Evolutionary conservation across 2,888 invertebrate genomes (phyloP).

Genomic region (Hirtodrosophila confusa): DNA sequence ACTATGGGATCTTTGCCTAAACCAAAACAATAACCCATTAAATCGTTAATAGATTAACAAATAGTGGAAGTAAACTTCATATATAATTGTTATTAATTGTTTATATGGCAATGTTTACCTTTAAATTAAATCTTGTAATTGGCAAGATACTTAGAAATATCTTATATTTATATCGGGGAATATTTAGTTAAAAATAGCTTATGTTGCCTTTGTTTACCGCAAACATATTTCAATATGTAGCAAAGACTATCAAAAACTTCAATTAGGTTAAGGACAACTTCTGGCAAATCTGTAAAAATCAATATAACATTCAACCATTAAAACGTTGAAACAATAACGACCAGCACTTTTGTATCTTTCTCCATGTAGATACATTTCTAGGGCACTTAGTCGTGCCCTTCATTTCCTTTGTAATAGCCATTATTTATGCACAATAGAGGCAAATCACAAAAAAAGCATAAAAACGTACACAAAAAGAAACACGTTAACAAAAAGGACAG

Average conservation of each 20-base stretch:
- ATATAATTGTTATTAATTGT: constrained; percentile 36
- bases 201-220: no score
- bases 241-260: no score
- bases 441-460: constrained; percentile 25
- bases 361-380: background rate
- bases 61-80: constrained; percentile 20
- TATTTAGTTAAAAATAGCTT: background rate
- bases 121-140: constrained; percentile 29
- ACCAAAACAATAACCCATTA: constrained; percentile 24
- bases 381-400: background rate
- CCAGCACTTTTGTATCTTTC: constrained; percentile 4
- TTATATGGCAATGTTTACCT: constrained; percentile 23
- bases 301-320: constrained; percentile 11
- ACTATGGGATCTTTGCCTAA: background rate
- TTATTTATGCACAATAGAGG: constrained; percentile 50
- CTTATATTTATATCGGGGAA: constrained; percentile 10
- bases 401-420: constrained; percentile 26
- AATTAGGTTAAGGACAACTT: background rate
- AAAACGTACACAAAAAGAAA: constrained; percentile 11
- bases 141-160: constrained; percentile 13
- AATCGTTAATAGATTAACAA: constrained; percentile 41
- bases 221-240: no score
- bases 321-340: constrained; percentile 24
- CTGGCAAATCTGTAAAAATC: constrained; percentile 3
- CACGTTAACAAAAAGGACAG: constrained; percentile 14